Conservation (phyloP, 64 coral and sea anemone species). For the Anthopleura sola region DNA sequence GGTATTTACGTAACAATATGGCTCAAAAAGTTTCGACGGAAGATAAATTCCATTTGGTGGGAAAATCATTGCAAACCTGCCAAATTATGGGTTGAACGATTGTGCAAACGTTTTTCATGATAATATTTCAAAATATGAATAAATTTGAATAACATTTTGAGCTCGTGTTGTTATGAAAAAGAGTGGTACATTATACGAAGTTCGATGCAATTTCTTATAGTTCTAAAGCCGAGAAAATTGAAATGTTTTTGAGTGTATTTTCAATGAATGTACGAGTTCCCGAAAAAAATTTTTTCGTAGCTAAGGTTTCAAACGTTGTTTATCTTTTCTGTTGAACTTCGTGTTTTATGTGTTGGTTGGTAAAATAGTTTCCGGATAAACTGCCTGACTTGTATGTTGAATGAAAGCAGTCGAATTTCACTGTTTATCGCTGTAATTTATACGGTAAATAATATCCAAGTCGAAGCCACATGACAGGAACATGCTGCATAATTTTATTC, state of each 20-base stretch:
- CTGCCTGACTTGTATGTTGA: neutral
- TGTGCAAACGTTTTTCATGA: neutral
- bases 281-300: neutral
- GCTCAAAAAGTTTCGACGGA: neutral
- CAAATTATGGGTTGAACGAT: neutral
- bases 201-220: neutral
- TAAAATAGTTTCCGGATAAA: slow-evolving; percentile 7
- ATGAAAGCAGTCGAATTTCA: neutral
- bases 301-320: neutral
- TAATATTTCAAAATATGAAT: neutral
- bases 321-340: neutral
- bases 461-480: neutral
- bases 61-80: neutral
- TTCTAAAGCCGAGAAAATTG: neutral
- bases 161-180: neutral
- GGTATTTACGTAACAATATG: neutral
- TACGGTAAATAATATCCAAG: neutral
- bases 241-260: neutral
- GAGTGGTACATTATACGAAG: neutral
- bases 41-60: neutral
- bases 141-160: neutral
- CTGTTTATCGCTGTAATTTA: neutral
- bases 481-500: neutral
- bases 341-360: neutral
- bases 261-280: neutral